Percentiles rank a stretch among this genome's conserved stretches.
phyloP scores from a whole-genome alignment of 2,113 vertebrate genomes.

The Suricata suricatta region DNA sequence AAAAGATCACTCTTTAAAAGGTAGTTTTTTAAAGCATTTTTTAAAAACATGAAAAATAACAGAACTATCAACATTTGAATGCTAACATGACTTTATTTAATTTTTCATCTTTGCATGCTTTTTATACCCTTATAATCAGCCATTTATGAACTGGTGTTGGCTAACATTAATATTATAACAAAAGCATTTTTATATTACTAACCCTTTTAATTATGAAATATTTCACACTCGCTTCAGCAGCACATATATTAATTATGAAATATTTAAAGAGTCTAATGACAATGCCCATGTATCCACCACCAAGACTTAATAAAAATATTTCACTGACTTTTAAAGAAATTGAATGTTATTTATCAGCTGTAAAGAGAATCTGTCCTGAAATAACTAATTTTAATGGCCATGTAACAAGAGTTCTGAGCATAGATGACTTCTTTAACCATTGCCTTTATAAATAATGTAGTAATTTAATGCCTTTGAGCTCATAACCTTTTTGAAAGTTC shows the following conservation, averaged over 20 bases:
- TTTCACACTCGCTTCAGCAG: neutral
- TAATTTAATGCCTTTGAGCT: neutral
- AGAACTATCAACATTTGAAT: neutral
- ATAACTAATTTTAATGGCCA: neutral
- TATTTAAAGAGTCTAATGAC: neutral
- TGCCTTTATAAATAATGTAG: neutral
- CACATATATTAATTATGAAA: neutral
- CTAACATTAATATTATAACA: neutral
- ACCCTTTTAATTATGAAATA: neutral
- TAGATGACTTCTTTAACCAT: neutral
- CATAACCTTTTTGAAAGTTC: neutral
- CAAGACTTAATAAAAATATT: neutral
- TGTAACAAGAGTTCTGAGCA: neutral
- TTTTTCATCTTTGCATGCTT: neutral
- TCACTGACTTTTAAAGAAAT: neutral
- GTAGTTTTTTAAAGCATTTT: neutral
- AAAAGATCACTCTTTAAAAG: neutral
- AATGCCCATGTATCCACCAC: neutral
- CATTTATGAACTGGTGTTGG: neutral
- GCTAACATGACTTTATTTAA: neutral
- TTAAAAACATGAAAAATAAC: neutral
- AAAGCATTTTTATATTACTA: constrained; percentile 25
- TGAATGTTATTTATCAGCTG: neutral
- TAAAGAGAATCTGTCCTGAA: neutral
- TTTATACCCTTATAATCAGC: neutral